Base-by-base conservation (phyloP, 2,888 invertebrate genomes). In the Platypus cylindrus region DNA sequence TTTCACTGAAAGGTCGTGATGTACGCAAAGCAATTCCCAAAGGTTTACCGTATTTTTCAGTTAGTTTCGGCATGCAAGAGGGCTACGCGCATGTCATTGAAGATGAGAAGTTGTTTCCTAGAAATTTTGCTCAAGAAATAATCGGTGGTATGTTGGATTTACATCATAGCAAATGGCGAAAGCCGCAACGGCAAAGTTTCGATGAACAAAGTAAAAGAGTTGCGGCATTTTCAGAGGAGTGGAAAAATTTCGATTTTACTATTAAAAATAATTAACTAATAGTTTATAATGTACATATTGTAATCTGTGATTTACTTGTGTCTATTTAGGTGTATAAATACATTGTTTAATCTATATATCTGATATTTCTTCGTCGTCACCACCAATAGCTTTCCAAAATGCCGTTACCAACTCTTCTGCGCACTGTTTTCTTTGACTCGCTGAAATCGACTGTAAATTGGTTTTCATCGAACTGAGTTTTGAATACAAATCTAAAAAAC, bases 61-160 rank as follows among this genome's bases (percentile, higher is more conserved):
- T 98, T 0, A 81, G 89, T 60, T 97, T 97, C 67, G 94, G 89
- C 12, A 75, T 80, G 65, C 76, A 83, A 26, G 75, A 79, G 32
- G 97, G 97, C 1, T 97, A 82, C 66, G 97, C 93, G 29, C 97
- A 98, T 65, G 86, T 97, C 0, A 90, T 98, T 51, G 97, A 98
- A 64, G 87, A 97, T 60, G 85, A 89, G 55, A 69, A 75, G 36
- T 58, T 73, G 23, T 97, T 97, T 62, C 87, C 93, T 0, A 63
- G 58, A 32, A 82, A 83, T 61, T 98, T 95, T 71, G 97, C 89
- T 3, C 82, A 86, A 68, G 93, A 95, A 76, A 80, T 95, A 11
- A 78, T 98, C 54, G 94, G 87, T 13, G 95, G 95, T 1, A 87
- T 98, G 73, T 60, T 97, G 46, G 89, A 95, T 56, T 65, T 93